Percentiles rank a stretch among this genome's conserved stretches.
These are phyloP conservation scores for Musca vetustissima DNA, from an alignment of 1,140 invertebrate species.

Conservation along the genomic window DNA sequence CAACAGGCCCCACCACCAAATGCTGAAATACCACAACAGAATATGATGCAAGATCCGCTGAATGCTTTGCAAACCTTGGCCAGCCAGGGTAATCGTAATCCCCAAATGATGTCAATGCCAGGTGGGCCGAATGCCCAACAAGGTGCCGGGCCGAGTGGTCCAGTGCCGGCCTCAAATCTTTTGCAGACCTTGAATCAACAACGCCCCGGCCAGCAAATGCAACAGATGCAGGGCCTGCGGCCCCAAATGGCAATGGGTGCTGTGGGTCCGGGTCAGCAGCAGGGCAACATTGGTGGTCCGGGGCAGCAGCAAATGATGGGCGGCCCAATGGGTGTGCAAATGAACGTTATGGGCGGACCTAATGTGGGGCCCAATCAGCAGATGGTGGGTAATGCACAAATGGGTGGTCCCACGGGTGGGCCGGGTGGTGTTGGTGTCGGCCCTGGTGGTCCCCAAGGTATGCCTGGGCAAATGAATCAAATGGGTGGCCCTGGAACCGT, in stretches of 20 bases:
- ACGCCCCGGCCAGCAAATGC: slow-evolving; percentile 48
- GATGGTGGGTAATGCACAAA: slow-evolving; percentile 35
- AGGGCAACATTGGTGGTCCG: slow-evolving; percentile 18
- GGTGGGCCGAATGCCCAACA: slow-evolving; percentile 57
- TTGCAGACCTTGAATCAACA: slow-evolving; percentile 51
- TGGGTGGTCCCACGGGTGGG: slow-evolving; percentile 43
- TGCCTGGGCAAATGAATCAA: slow-evolving; percentile 56
- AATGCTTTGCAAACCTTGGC: slow-evolving; percentile 84
- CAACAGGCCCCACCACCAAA: slow-evolving; percentile 42
- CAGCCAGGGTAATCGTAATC: slow-evolving; percentile 69
- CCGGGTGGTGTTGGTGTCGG: slow-evolving; percentile 51
- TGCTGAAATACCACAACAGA: slow-evolving; percentile 47
- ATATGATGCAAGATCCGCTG: slow-evolving; percentile 74
- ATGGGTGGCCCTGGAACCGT: slow-evolving; percentile 43
- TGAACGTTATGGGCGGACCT: slow-evolving; percentile 43
- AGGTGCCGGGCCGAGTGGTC: slow-evolving; percentile 52
- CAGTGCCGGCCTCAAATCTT: slow-evolving; percentile 48
- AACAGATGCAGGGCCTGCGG: slow-evolving; percentile 49
- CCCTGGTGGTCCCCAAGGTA: slow-evolving; percentile 51
- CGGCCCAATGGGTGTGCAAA: slow-evolving; percentile 56
- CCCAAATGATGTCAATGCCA: slow-evolving; percentile 62
- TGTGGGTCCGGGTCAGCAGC: slow-evolving; percentile 10
- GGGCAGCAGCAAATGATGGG: slow-evolving; percentile 53
- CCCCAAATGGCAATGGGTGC: slow-evolving; percentile 43
- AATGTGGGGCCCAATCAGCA: slow-evolving; percentile 51